Conservation (phyloP, 2,888 invertebrate species). For the Adineta ricciae region DNA sequence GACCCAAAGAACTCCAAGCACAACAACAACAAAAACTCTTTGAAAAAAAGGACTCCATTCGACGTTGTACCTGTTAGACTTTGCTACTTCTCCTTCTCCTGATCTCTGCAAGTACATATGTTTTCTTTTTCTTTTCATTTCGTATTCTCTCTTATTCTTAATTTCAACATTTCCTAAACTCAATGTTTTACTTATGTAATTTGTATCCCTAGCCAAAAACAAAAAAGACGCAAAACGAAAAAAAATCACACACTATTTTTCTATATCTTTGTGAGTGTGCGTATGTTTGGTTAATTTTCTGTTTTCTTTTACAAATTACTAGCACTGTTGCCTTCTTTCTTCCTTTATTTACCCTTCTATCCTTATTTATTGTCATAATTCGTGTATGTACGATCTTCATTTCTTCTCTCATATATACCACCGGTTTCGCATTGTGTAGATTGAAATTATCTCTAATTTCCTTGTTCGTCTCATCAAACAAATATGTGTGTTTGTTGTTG, state of each 20-base stretch:
- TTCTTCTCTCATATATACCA: neutral
- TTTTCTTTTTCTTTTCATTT: neutral
- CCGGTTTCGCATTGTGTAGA: neutral
- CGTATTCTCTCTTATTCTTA: neutral
- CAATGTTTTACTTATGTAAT: neutral
- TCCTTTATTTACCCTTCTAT: neutral
- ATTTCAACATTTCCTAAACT: neutral
- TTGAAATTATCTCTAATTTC: neutral
- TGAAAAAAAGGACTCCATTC: neutral
- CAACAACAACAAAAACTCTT: neutral
- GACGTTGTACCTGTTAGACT: neutral
- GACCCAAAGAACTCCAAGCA: neutral
- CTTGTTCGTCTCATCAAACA: neutral
- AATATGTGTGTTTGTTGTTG: constrained; percentile 11
- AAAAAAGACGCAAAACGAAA: neutral
- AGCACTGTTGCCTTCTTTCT: neutral
- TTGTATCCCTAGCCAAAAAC: neutral
- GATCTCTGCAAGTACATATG: neutral
- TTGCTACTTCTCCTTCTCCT: neutral
- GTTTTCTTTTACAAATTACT: neutral
- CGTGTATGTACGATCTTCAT: neutral
- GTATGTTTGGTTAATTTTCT: neutral
- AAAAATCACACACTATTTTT: neutral
- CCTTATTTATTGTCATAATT: constrained; percentile 3
- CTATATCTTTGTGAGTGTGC: constrained; percentile 2